A percentile compares a stretch with the other conserved stretches of the same genome.
Evolutionary conservation across 2,888 invertebrate genomes (phyloP).

Genomic region (Rhabditophanes sp.): DNA sequence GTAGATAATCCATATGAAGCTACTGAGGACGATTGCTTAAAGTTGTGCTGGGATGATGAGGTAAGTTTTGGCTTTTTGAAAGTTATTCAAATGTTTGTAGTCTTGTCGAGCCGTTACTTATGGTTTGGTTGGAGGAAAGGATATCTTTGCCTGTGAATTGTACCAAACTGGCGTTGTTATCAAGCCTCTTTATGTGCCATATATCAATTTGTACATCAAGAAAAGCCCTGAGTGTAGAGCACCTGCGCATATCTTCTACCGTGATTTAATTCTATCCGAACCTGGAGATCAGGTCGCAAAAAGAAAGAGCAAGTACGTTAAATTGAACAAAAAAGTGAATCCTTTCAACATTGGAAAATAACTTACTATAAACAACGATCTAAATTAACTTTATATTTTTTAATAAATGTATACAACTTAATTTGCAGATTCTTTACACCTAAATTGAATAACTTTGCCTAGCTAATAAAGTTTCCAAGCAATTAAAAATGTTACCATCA

Average conservation of each 20-base stretch:
- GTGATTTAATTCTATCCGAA: background rate
- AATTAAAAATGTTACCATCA: no score
- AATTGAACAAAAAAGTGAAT: conserved; percentile 9
- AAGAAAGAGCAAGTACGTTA: conserved; percentile 9
- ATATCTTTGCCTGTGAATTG: conserved; percentile 41
- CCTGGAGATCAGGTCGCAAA: background rate
- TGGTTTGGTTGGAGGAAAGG: conserved; percentile 38
- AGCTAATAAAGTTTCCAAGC: no score
- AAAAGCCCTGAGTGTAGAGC: conserved; percentile 15
- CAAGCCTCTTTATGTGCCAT: conserved; percentile 31
- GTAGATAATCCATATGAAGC: conserved; percentile 31
- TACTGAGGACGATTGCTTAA: conserved; percentile 37
- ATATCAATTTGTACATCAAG: conserved; percentile 37
- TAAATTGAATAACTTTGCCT: no score
- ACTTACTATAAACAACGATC: no score
- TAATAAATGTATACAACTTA: no score
- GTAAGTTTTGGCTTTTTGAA: conserved; percentile 10
- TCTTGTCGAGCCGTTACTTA: conserved; percentile 36
- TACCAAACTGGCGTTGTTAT: conserved; percentile 25
- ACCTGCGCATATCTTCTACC: conserved; percentile 12
- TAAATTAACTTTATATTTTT: no score
- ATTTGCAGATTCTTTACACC: no score
- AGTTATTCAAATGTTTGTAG: conserved; percentile 14
- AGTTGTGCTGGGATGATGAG: conserved; percentile 29
- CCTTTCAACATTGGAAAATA: conserved; percentile 10